These are phyloP conservation scores for Tetranychus piercei DNA, from an alignment of 2,888 invertebrate genomes.

Conservation along the genomic window DNA sequence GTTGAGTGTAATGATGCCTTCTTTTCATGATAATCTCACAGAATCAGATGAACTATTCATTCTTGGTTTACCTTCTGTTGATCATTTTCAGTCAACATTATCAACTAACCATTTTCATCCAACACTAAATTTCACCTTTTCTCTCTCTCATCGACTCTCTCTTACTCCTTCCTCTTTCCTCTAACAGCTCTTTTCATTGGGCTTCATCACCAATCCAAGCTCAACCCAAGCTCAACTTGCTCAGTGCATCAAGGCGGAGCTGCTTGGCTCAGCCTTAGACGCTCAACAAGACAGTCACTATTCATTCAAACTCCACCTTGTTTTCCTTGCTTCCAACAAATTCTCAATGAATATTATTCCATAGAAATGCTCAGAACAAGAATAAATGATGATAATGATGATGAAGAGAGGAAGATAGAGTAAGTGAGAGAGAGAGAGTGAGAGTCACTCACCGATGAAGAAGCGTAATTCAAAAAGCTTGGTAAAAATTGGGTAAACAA, in stretches of 20 bases:
- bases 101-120: neutral
- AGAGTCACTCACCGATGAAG: neutral
- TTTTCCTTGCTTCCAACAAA: neutral
- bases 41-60: neutral
- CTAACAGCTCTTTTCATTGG: neutral
- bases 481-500: too few relatives aligned
- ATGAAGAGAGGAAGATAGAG: neutral
- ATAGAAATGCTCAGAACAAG: neutral
- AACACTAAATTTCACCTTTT: neutral
- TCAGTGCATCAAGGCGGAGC: neutral
- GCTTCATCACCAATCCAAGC: neutral
- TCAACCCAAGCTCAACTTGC: neutral
- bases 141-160: neutral
- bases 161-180: slow-evolving; percentile 5
- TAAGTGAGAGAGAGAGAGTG: slow-evolving; percentile 4
- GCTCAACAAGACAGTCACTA: neutral
- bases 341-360: neutral
- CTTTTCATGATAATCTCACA: neutral
- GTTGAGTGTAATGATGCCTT: neutral
- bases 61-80: neutral
- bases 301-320: neutral
- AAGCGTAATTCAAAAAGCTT: too few relatives aligned
- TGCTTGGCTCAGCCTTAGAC: neutral
- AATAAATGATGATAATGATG: neutral
- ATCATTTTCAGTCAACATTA: neutral